A percentile compares a stretch with the other conserved stretches of the same genome.
Evolutionary conservation across 1,140 invertebrate species (phyloP).

Genomic region (Colletes gigas): DNA sequence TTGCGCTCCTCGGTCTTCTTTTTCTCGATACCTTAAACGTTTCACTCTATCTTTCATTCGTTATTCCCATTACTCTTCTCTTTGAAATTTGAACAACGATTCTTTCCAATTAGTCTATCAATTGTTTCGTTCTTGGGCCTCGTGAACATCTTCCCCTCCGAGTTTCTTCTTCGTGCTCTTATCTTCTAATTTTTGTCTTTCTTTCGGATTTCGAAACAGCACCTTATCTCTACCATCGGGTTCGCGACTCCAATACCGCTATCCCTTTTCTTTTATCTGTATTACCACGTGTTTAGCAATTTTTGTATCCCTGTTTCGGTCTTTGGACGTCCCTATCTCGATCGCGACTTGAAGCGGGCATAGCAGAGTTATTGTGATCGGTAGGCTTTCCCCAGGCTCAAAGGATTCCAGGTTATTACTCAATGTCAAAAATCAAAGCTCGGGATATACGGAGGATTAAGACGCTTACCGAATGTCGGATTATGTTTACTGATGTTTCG

Average conservation of each 20-base stretch:
- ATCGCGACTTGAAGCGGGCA: background rate
- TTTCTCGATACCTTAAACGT: too few species aligned
- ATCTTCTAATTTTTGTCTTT: too few species aligned
- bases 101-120: too few species aligned
- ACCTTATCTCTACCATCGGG: background rate
- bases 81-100: too few species aligned
- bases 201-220: background rate
- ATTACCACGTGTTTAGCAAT: background rate
- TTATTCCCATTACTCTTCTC: too few species aligned
- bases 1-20: background rate
- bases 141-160: too few species aligned
- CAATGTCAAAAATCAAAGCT: slow-evolving; percentile 56
- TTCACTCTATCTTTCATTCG: too few species aligned
- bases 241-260: background rate
- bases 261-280: background rate
- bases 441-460: slow-evolving; percentile 3
- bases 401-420: slow-evolving; percentile 51
- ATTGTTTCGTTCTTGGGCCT: too few species aligned
- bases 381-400: slow-evolving; percentile 36
- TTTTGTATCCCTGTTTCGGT: background rate
- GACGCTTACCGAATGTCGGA: slow-evolving; percentile 1
- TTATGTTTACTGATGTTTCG: slow-evolving; percentile 6
- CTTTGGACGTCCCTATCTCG: background rate
- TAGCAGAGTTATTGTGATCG: slow-evolving; percentile 30
- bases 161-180: too few species aligned